Conservation (phyloP, 2,797 vertebrate genomes). For the Microctenopoma steveboyesi region DNA sequence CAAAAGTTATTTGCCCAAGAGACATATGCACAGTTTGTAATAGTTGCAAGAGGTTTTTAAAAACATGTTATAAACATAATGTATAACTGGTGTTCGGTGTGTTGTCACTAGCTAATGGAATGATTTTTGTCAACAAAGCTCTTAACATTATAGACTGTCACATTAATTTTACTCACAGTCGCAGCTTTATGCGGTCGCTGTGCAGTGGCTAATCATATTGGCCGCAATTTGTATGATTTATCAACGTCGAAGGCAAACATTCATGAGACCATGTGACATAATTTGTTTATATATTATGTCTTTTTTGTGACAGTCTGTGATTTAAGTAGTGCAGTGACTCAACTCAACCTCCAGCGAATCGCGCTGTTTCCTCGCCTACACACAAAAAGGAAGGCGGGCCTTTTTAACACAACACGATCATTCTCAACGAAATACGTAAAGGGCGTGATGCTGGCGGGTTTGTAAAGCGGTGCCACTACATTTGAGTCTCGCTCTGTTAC, state of each 20-base stretch:
- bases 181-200: conserved; percentile 32
- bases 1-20: conserved; percentile 42
- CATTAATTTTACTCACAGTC: conserved; percentile 57
- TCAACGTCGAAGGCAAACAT: conserved; percentile 44
- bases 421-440: conserved; percentile 48
- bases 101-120: conserved; percentile 62
- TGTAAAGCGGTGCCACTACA: conserved; percentile 34
- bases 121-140: conserved; percentile 71
- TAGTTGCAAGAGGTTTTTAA: conserved; percentile 37
- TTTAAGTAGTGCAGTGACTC: background rate
- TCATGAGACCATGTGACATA: conserved; percentile 17
- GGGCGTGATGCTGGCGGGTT: conserved; percentile 42
- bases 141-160: conserved; percentile 61
- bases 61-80: conserved; percentile 61
- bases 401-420: conserved; percentile 61
- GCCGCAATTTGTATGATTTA: conserved; percentile 49
- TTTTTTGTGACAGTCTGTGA: conserved; percentile 14
- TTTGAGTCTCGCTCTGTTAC: conserved; percentile 48
- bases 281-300: conserved; percentile 39
- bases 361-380: conserved; percentile 34
- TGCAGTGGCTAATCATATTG: conserved; percentile 26
- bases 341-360: conserved; percentile 8
- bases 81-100: conserved; percentile 30
- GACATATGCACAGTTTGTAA: conserved; percentile 20
- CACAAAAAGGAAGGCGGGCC: conserved; percentile 16